phyloP scores from a whole-genome alignment of 1,140 invertebrate genomes.

The Panagrolaimus sp. region DNA sequence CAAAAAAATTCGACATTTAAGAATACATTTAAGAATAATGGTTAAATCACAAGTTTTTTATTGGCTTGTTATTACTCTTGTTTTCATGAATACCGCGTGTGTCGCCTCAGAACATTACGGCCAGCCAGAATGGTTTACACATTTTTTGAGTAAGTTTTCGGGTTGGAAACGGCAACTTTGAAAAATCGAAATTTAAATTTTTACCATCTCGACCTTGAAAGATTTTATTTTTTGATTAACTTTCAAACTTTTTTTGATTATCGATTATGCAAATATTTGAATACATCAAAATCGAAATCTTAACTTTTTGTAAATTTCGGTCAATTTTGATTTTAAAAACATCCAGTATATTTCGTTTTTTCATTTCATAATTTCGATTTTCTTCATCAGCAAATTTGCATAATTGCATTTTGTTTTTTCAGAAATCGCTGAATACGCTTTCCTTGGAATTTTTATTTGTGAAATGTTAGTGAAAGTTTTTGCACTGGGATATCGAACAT shows the following conservation, averaged over 20 bases:
- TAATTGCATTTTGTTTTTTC: constrained; percentile 13
- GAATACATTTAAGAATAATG: constrained; percentile 29
- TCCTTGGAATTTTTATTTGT: constrained; percentile 94
- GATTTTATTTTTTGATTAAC: no score
- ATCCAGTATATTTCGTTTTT: constrained; percentile 10
- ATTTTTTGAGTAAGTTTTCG: constrained; percentile 97
- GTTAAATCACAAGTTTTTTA: constrained; percentile 79
- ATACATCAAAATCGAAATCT: no score
- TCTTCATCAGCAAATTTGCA: no score
- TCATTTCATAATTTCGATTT: no score
- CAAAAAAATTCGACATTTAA: constrained; percentile 49
- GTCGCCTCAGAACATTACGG: constrained; percentile 84
- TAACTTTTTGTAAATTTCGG: no score
- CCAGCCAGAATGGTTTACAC: constrained; percentile 86
- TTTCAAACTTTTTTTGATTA: no score
- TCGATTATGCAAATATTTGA: no score
- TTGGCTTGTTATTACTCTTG: constrained; percentile 98
- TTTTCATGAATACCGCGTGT: constrained; percentile 97
- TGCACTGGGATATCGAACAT: constrained; percentile 88
- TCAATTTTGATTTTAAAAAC: no score
- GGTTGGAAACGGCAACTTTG: neutral
- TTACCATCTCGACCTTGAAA: no score
- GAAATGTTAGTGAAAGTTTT: constrained; percentile 99
- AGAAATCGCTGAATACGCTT: constrained; percentile 96
- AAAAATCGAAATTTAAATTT: no score